phyloP scores from a whole-genome alignment of 2,797 vertebrate species.

The Molossus alvarezi region DNA sequence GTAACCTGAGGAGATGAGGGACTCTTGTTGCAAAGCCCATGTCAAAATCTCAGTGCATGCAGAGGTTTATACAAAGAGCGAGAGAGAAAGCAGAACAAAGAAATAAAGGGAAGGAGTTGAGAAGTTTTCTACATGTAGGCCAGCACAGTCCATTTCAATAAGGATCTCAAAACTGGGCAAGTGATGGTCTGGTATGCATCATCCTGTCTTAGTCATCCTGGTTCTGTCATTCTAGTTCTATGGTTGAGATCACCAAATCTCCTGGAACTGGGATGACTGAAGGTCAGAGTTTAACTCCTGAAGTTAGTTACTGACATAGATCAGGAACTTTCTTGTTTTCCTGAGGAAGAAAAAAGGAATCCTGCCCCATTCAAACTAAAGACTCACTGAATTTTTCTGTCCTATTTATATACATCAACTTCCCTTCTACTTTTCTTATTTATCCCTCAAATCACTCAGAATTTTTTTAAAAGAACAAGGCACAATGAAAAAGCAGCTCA shows the following conservation, averaged over 20 bases:
- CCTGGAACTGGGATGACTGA: neutral
- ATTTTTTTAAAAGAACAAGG: slow-evolving; percentile 1
- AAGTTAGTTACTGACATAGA: neutral
- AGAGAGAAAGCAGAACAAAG: neutral
- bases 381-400: neutral
- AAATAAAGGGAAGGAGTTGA: neutral
- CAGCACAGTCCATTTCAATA: neutral
- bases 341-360: neutral
- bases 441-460: neutral
- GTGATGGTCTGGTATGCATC: neutral
- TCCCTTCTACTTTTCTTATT: neutral
- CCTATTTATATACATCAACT: neutral
- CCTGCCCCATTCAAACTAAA: neutral
- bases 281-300: neutral
- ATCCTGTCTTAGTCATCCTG: neutral
- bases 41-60: neutral
- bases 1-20: neutral
- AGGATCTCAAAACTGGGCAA: neutral
- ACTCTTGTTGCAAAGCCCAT: neutral
- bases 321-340: neutral
- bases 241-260: neutral
- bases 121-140: neutral
- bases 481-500: neutral
- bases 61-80: neutral
- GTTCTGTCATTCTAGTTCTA: neutral